Percentiles rank a stretch among this genome's conserved stretches.
Conservation (phyloP, 2,888 invertebrate genomes). For the Amblyjoppa fuscipennis region DNA sequence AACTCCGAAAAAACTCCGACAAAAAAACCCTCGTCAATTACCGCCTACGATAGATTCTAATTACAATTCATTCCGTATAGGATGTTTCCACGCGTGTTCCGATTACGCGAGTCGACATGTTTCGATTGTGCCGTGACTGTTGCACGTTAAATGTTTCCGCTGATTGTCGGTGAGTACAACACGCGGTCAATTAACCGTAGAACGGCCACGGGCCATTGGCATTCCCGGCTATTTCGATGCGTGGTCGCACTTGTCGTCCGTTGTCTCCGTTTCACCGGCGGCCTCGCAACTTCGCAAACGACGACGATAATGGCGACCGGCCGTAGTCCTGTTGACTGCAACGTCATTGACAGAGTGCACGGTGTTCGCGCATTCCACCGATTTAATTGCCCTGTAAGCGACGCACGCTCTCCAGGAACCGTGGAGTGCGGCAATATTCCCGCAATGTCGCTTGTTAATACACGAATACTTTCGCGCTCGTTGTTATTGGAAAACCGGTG, state of each 20-base stretch:
- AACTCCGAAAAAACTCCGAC: no score
- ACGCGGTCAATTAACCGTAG: conserved; percentile 50
- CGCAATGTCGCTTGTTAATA: conserved; percentile 33
- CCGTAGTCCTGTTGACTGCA: conserved; percentile 35
- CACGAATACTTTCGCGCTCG: background rate
- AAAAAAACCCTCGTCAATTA: no score
- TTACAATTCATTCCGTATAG: conserved; percentile 5
- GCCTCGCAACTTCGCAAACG: background rate
- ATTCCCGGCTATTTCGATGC: conserved; percentile 56
- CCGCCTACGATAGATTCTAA: no score
- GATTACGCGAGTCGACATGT: conserved; percentile 19
- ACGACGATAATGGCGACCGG: conserved; percentile 53
- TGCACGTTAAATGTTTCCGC: conserved; percentile 44
- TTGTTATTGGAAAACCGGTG: background rate
- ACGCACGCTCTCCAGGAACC: background rate
- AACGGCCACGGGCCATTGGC: conserved; percentile 47
- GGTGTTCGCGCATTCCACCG: conserved; percentile 69
- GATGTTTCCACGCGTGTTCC: conserved; percentile 16
- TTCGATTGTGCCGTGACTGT: conserved; percentile 34
- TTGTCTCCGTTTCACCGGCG: conserved; percentile 34
- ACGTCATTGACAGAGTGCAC: conserved; percentile 69
- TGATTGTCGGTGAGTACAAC: conserved; percentile 55
- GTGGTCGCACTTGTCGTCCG: conserved; percentile 41
- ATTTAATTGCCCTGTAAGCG: conserved; percentile 70
- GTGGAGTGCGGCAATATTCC: conserved; percentile 17